These are phyloP conservation scores for Tipula lateralis DNA, from an alignment of 2,888 invertebrate species.

Conservation along the genomic window DNA sequence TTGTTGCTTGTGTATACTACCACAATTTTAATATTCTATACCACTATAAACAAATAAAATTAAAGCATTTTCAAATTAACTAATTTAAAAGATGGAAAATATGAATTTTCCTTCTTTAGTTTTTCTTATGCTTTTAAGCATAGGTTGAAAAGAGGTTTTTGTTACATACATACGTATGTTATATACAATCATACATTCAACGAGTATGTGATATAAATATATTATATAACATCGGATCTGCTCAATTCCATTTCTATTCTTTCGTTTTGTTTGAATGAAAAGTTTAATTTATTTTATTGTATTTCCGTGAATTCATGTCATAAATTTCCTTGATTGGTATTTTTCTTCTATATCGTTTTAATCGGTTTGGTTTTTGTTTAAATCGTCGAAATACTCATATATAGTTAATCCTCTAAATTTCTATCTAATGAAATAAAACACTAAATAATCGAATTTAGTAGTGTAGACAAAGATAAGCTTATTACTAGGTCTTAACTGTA, in stretches of 20 bases:
- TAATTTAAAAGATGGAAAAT: slow-evolving; percentile 1
- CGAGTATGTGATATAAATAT: background rate
- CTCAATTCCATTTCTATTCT: background rate
- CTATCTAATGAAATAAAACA: background rate
- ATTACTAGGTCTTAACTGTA: background rate
- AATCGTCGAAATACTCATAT: background rate
- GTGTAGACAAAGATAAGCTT: background rate
- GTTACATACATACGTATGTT: background rate
- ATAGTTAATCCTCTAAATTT: background rate
- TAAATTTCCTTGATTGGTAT: background rate
- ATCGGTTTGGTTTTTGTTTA: background rate
- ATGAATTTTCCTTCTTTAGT: background rate
- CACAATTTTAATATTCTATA: background rate
- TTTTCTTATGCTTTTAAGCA: background rate
- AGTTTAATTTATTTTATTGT: background rate
- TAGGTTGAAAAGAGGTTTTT: background rate
- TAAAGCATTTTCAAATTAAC: background rate
- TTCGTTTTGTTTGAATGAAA: background rate
- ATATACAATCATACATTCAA: no score
- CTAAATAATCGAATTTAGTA: background rate
- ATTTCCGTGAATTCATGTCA: background rate
- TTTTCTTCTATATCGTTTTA: background rate
- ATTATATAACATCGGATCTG: background rate
- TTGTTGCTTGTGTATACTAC: background rate
- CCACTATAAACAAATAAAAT: slow-evolving; percentile 1